Base-by-base conservation (phyloP, 2,113 vertebrate genomes). In the Mystacornis crossleyi region DNA sequence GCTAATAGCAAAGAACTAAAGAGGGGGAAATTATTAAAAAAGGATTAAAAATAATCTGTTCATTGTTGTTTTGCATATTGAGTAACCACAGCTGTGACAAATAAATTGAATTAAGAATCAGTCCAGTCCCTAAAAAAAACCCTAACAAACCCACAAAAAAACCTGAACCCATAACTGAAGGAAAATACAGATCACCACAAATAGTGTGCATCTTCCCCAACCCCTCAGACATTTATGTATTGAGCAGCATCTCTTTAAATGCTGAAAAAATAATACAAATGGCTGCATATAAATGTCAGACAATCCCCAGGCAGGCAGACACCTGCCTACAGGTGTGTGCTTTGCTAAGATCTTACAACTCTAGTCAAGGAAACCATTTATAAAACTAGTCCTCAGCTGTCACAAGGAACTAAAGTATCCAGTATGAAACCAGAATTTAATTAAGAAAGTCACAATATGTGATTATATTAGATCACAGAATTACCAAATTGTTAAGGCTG, bases 11-110 rank as follows among this genome's bases (percentile, higher is more conserved):
- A 24, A 48, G 85, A 82, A 61, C 17, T 20, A 53, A 91, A 89
- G n/a, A 78, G 40, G 3, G 9, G 6, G 65, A 90, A 89, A 89
- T 73, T 0, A 92, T 70, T 89, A 1, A 24, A 93, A 87, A 88
- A 66, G 71, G 82, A 92, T 89, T 96, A 83, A 93, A 90, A 93
- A 73, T 70, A 81, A 88, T 79, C 74, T 80, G 14, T 26, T 47
- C 14, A 5, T 29, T 83, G 81, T 80, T 91, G 42, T 90, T 96
- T 77, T 34, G 23, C 60, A 60, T 71, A 80, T 29, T 94, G 54
- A 95, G 23, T 26, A 92, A 96, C 82, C 71, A 90, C 90, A 77
- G 82, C 67, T 96, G 90, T 53, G 82, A 92, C 54, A 72, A 93
- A 45, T 77, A 92, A 94, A 95, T 81, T 81, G 77, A 67, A 95